Evolutionary conservation across 2,888 invertebrate genomes (phyloP), one percentile per base, ranked within the genome.

Genomic region (Lasioglossum leucozonium): DNA sequence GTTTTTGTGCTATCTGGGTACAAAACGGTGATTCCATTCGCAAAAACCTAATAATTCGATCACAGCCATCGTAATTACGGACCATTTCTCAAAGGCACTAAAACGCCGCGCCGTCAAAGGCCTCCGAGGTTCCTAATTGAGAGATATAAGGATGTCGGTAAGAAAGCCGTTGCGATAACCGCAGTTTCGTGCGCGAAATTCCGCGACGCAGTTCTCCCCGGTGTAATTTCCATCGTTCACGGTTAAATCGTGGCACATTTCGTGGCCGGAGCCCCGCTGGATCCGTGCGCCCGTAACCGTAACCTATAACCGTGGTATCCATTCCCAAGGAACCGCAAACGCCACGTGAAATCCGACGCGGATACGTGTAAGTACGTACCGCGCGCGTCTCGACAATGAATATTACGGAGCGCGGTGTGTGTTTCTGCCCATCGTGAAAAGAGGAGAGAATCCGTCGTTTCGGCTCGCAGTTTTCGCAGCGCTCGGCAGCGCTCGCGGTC

Each of bases 341-440:
- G 90, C 88, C 90, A 92, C 88, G 92, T 93, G 94, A 93, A 94
- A 94, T 93, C 91, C 92, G 94, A 94, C 91, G 92, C 93, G 92
- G 62, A 93, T 92, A 89, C 88, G 81, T 82, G 78, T 83, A 86
- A 55, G 47, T 47, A 22, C 65, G 55, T 62, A 18, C 42, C 37
- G 79, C 26, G 81, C 79, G 76, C 79, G 22, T 67, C 65, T 79
- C 85, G 47, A 72, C 83, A 76, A 86, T 79, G 79, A 85, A 78
- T 83, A 73, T 77, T 81, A 65, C 42, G 42, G 42, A 13, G 40
- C 42, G 42, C 40, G 16, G 4, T 6, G 51, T 55, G 4, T 69
- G 16, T 62, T 62, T 62, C 22, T 69, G 22, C 51, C 40, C 73
- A 78, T 76, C 75, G 81, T 84, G 82, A 84, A 86, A 81, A 78